phyloP scores from a whole-genome alignment of 2,113 vertebrate genomes.

The Tachycineta bicolor region DNA sequence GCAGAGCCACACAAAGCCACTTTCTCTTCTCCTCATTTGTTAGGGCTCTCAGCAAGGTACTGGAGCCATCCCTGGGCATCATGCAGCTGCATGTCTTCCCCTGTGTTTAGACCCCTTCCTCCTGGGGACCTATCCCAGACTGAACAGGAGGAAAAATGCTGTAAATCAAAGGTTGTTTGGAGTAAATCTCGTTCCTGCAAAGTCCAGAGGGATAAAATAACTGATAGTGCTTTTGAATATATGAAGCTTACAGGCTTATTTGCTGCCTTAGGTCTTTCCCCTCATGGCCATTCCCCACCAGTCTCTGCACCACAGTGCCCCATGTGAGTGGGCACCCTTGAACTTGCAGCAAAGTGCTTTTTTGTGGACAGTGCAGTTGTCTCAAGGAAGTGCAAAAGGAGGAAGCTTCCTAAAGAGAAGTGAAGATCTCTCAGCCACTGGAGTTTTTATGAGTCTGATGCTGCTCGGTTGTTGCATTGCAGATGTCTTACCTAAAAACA shows the following conservation, averaged over 20 bases:
- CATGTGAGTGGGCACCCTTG: background rate
- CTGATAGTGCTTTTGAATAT: fast-evolving
- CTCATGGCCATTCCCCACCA: background rate
- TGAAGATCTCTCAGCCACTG: background rate
- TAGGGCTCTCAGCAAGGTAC: background rate
- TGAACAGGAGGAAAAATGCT: background rate
- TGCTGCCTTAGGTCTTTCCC: background rate
- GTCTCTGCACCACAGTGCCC: background rate
- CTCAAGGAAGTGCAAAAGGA: background rate
- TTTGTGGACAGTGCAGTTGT: background rate
- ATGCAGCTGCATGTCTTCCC: background rate
- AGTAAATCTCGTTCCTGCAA: background rate
- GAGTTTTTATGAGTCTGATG: background rate
- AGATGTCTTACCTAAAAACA: constrained; percentile 27
- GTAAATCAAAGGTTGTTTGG: background rate
- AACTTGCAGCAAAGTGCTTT: background rate
- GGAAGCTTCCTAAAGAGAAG: constrained; percentile 35
- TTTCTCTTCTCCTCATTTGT: constrained; percentile 9
- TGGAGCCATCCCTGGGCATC: background rate
- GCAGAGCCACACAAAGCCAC: background rate
- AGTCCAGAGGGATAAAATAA: background rate
- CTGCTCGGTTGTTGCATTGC: constrained; percentile 47
- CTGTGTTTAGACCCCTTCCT: background rate
- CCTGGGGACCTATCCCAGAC: background rate
- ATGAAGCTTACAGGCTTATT: background rate